Percentiles rank a stretch among this genome's conserved stretches.
Evolutionary conservation across 2,113 vertebrate genomes (phyloP).

Genomic region (Pollachius pollachius): DNA sequence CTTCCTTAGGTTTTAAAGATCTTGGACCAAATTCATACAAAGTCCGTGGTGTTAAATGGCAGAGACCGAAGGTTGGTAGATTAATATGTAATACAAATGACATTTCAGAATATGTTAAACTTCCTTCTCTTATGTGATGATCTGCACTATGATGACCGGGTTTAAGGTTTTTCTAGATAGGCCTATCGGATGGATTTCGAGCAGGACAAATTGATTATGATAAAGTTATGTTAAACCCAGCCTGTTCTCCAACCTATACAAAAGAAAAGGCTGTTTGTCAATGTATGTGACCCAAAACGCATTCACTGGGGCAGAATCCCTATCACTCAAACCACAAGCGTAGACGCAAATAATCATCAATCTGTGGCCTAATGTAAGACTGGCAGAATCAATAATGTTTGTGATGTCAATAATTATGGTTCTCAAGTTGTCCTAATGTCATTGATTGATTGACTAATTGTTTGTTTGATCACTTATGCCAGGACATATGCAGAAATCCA

Average conservation of each 20-base stretch:
- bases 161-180: background rate
- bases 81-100: background rate
- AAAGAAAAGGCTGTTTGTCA: no score
- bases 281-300: no score
- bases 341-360: no score
- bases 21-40: slow-evolving; percentile 78
- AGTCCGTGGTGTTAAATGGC: slow-evolving; percentile 77
- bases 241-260: no score
- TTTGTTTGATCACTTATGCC: slow-evolving; percentile 7
- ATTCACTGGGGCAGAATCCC: no score
- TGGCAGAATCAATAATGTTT: background rate
- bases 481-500: slow-evolving; percentile 74
- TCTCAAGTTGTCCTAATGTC: background rate
- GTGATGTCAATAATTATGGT: background rate
- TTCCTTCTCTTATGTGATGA: background rate
- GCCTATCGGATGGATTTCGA: background rate
- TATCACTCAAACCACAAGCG: no score
- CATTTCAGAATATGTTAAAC: background rate
- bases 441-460: no score
- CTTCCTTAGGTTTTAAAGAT: slow-evolving; percentile 80
- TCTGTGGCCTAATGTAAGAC: background rate
- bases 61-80: slow-evolving; percentile 63
- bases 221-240: background rate
- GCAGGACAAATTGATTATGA: background rate
- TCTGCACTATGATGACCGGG: background rate